phyloP scores from a whole-genome alignment of 2,797 vertebrate genomes.

The Acanthopagrus latus region DNA sequence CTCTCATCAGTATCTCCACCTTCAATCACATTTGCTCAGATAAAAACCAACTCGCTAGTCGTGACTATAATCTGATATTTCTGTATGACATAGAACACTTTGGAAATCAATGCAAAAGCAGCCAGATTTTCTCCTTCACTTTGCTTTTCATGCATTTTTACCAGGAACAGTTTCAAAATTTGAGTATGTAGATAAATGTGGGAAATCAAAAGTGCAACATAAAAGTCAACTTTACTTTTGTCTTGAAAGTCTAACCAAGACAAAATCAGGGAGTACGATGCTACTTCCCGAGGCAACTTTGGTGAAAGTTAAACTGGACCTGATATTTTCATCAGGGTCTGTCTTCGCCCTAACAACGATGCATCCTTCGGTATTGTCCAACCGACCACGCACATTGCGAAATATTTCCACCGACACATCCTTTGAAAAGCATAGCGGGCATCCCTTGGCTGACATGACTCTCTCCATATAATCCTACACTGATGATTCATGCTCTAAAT shows the following conservation, averaged over 20 bases:
- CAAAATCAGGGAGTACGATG: not conserved
- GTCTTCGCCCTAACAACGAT: slow-evolving; percentile 15
- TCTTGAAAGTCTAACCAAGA: not conserved
- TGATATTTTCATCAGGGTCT: slow-evolving; percentile 28
- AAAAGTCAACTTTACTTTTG: not conserved
- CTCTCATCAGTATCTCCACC: not conserved
- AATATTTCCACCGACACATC: slow-evolving; percentile 59
- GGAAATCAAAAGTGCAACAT: not conserved
- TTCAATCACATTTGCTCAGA: not conserved
- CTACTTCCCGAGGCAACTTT: slow-evolving; percentile 14
- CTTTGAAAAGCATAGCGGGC: slow-evolving; percentile 64
- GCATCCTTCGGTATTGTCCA: slow-evolving; percentile 35
- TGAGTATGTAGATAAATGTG: not conserved
- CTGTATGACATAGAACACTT: not conserved
- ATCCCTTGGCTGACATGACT: slow-evolving; percentile 72
- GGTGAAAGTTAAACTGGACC: slow-evolving; percentile 20
- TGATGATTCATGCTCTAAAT: slow-evolving; percentile 75
- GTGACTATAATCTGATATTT: not conserved
- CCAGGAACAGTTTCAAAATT: not conserved
- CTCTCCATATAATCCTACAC: slow-evolving; percentile 75
- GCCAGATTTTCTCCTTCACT: not conserved
- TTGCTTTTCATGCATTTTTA: not conserved
- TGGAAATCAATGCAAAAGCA: slow-evolving; percentile 3
- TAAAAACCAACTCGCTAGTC: not conserved
- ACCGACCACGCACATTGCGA: slow-evolving; percentile 35